A percentile compares a stretch with the other conserved stretches of the same genome.
These are phyloP conservation scores for Diarsia rubi DNA, from an alignment of 2,888 invertebrate species.

Conservation along the genomic window DNA sequence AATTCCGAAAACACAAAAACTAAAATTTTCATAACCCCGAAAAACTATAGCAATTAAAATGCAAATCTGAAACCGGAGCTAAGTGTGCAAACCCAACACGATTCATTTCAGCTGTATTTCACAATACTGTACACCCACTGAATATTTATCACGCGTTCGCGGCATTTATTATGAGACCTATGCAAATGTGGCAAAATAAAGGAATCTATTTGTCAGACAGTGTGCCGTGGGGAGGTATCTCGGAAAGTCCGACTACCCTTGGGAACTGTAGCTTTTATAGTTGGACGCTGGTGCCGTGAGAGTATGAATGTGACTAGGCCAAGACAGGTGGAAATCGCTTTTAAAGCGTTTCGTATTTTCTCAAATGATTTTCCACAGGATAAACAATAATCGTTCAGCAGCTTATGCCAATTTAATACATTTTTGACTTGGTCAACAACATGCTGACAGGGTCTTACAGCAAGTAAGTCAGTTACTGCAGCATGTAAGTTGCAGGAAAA, in stretches of 20 bases:
- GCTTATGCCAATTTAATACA: not conserved
- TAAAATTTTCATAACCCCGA: constrained; percentile 39
- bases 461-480: not conserved
- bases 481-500: not conserved
- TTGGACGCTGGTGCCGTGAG: constrained; percentile 26
- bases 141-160: constrained; percentile 67
- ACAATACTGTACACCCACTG: constrained; percentile 61
- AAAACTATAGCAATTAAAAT: constrained; percentile 63
- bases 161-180: constrained; percentile 69
- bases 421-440: not conserved
- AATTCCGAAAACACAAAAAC: constrained; percentile 35
- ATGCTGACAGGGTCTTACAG: not conserved
- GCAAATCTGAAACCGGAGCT: constrained; percentile 42
- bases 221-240: constrained; percentile 54
- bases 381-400: not conserved
- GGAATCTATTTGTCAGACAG: constrained; percentile 66
- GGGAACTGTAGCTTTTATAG: constrained; percentile 53
- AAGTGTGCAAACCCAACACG: constrained; percentile 53
- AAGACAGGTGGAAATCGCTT: not conserved
- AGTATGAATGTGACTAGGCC: constrained; percentile 42
- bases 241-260: constrained; percentile 48
- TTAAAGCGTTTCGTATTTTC: not conserved
- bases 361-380: not conserved
- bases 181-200: constrained; percentile 67
- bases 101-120: constrained; percentile 64